Evolutionary conservation across 1,140 invertebrate species (phyloP).

Genomic region (Hetaerina americana): DNA sequence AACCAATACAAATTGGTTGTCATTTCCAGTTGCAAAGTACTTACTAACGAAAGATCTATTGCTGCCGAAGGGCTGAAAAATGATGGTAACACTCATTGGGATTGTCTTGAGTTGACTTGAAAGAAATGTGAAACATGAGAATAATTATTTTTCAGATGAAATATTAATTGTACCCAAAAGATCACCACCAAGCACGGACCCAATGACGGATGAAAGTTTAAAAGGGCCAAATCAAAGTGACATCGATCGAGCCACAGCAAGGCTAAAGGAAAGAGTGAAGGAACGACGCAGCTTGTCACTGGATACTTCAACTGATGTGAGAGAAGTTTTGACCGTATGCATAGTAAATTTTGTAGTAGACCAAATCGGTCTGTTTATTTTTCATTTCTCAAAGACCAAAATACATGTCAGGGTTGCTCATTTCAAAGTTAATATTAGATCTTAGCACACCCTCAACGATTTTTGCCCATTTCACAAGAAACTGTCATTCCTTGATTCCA

Average conservation of each 20-base stretch:
- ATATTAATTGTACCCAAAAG: constrained; percentile 27
- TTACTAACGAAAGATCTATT: background rate
- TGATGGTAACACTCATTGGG: background rate
- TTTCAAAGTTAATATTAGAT: too few relatives aligned
- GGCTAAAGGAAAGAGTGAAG: constrained; percentile 24
- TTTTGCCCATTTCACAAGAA: too few relatives aligned
- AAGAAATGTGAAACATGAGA: background rate
- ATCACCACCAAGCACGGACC: constrained; percentile 18
- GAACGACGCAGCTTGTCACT: constrained; percentile 19
- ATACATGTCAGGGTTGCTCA: too few relatives aligned
- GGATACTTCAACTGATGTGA: constrained; percentile 25
- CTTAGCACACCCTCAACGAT: too few relatives aligned
- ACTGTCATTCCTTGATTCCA: too few relatives aligned
- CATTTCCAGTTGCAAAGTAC: background rate
- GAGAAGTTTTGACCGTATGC: constrained; percentile 17
- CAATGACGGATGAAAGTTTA: constrained; percentile 23
- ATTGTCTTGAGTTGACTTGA: background rate
- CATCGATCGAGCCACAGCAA: constrained; percentile 27
- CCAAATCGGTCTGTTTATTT: too few relatives aligned
- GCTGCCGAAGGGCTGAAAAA: background rate
- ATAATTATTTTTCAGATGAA: constrained; percentile 26
- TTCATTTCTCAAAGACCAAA: too few relatives aligned
- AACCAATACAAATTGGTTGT: background rate
- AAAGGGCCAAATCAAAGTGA: constrained; percentile 30
- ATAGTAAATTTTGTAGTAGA: too few relatives aligned